Percentiles rank a stretch among this genome's conserved stretches.
These are phyloP conservation scores for Hypselothyrea guttata DNA, from an alignment of 2,888 invertebrate genomes.

Conservation along the genomic window DNA sequence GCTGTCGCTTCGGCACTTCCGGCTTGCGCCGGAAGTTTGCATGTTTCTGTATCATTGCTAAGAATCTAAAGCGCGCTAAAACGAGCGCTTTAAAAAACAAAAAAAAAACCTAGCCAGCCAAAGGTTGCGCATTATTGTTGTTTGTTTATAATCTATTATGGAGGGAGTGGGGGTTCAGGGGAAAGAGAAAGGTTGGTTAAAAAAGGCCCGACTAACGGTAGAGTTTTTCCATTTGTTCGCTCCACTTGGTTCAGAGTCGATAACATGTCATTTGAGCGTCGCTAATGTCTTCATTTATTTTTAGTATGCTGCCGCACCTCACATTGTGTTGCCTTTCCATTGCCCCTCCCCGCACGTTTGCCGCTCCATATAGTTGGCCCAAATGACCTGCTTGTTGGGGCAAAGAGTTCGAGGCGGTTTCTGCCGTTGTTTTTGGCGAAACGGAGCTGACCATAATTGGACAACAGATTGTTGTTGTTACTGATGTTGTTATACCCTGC, in stretches of 20 bases:
- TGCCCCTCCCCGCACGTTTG: neutral
- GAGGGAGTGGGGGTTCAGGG: neutral
- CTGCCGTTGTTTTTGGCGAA: conserved; percentile 15
- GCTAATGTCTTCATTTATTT: conserved; percentile 77
- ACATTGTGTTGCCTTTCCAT: neutral
- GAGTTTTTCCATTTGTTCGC: conserved; percentile 19
- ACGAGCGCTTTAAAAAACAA: conserved; percentile 57
- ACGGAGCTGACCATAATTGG: conserved; percentile 61
- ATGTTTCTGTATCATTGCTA: conserved; percentile 76
- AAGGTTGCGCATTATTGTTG: conserved; percentile 59
- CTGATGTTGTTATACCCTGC: too few relatives aligned
- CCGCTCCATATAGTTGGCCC: conserved; percentile 48
- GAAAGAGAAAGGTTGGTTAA: neutral
- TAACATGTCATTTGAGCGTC: conserved; percentile 76
- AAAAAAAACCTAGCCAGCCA: conserved; percentile 28
- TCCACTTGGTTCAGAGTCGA: conserved; percentile 51
- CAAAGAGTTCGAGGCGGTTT: neutral
- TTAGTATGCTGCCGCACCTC: conserved; percentile 60
- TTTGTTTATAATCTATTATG: conserved; percentile 49
- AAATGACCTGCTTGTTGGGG: conserved; percentile 48
- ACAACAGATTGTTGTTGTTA: conserved; percentile 36
- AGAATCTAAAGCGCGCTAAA: conserved; percentile 74
- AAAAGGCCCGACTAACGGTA: conserved; percentile 29
- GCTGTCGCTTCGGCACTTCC: conserved; percentile 60
- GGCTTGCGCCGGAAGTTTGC: conserved; percentile 62